phyloP scores from a whole-genome alignment of 2,888 invertebrate genomes.

The Heliconius ismenius region DNA sequence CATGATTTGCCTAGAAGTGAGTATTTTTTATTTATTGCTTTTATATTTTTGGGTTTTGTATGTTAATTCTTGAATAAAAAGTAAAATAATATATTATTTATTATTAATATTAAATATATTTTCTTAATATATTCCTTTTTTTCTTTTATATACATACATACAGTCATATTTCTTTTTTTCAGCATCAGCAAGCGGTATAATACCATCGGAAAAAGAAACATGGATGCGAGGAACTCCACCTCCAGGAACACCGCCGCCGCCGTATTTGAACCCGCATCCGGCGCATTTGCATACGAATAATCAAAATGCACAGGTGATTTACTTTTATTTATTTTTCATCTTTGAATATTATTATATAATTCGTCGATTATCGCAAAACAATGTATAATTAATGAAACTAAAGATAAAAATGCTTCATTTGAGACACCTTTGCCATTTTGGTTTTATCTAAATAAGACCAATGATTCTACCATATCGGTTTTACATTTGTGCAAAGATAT shows the following conservation, averaged over 20 bases:
- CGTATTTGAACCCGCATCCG: slow-evolving; percentile 79
- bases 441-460: background rate
- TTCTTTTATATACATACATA: too few relatives aligned
- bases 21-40: slow-evolving; percentile 45
- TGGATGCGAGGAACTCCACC: slow-evolving; percentile 80
- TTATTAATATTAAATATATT: too few relatives aligned
- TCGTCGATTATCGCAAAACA: background rate
- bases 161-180: background rate
- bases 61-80: too few relatives aligned
- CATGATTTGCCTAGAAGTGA: slow-evolving; percentile 65
- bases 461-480: too few relatives aligned
- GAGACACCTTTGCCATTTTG: too few relatives aligned
- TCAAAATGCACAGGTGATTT: slow-evolving; percentile 12
- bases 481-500: too few relatives aligned
- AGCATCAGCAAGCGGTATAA: slow-evolving; percentile 34
- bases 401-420: too few relatives aligned
- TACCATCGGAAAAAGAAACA: slow-evolving; percentile 45
- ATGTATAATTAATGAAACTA: too few relatives aligned
- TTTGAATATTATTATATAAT: background rate
- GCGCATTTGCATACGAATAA: background rate
- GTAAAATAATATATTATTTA: too few relatives aligned
- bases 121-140: too few relatives aligned
- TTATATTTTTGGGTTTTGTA: too few relatives aligned
- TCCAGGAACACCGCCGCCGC: slow-evolving; percentile 94
- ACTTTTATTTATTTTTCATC: background rate